Evolutionary conservation across 1,140 invertebrate genomes (phyloP).

Genomic region (Cyphomyrmex costatus): DNA sequence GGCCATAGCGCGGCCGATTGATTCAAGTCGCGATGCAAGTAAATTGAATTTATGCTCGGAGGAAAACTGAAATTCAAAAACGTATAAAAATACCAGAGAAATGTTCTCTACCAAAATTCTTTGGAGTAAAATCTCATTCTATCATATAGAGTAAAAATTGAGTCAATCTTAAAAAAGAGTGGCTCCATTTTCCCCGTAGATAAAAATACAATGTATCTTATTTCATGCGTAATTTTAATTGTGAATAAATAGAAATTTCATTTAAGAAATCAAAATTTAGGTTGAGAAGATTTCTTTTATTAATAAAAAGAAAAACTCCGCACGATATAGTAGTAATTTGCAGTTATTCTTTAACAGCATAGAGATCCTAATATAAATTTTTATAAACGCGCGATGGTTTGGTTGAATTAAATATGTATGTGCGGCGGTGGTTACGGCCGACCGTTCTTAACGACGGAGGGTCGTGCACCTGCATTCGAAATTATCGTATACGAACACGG

Average conservation of each 20-base stretch:
- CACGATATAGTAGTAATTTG: neutral
- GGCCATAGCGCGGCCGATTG: neutral
- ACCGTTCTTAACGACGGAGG: conserved; percentile 35
- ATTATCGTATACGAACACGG: neutral
- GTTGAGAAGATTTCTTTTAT: neutral
- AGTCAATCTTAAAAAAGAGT: too few species aligned
- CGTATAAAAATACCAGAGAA: neutral
- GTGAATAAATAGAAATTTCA: neutral
- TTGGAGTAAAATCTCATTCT: too few species aligned
- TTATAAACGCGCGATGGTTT: conserved; percentile 5
- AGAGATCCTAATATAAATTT: neutral
- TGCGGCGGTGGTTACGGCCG: conserved; percentile 4
- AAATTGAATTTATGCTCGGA: neutral
- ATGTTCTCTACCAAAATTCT: too few species aligned
- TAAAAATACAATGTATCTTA: neutral
- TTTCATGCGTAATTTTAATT: neutral
- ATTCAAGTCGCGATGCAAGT: neutral
- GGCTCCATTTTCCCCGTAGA: neutral
- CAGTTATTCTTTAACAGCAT: neutral
- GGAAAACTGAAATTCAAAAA: neutral
- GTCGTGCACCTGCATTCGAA: conserved; percentile 52
- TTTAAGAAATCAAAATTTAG: neutral
- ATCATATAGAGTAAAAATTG: too few species aligned
- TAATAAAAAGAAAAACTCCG: too few species aligned
- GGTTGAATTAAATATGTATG: conserved; percentile 45